Evolutionary conservation across 2,888 invertebrate genomes (phyloP).

Genomic region (Empis livida): DNA sequence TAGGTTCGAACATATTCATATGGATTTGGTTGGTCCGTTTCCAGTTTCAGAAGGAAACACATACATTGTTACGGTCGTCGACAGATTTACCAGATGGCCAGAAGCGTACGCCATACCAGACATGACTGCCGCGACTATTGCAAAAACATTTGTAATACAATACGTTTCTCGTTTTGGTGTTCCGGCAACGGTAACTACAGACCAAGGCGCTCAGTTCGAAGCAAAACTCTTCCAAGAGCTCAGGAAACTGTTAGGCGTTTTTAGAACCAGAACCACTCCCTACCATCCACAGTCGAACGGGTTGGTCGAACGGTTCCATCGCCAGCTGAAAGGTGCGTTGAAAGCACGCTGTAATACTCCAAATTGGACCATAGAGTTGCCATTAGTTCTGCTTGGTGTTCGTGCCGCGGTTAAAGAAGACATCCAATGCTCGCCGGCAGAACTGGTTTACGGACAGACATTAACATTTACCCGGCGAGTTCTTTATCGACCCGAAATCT

Average conservation of each 20-base stretch:
- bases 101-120: slow-evolving; percentile 15
- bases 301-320: slow-evolving; percentile 6
- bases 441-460: background rate
- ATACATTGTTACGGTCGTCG: slow-evolving; percentile 19
- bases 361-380: slow-evolving; percentile 7
- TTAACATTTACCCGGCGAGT: background rate
- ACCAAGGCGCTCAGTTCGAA: slow-evolving; percentile 10
- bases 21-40: slow-evolving; percentile 25
- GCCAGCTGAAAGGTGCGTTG: slow-evolving; percentile 4
- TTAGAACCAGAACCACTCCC: slow-evolving; percentile 1
- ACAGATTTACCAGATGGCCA: slow-evolving; percentile 17
- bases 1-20: slow-evolving; percentile 23
- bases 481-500: too few relatives aligned
- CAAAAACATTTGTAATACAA: slow-evolving; percentile 4
- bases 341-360: background rate
- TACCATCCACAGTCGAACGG: slow-evolving; percentile 7
- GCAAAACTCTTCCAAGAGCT: slow-evolving; percentile 4
- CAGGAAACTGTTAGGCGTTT: background rate
- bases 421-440: slow-evolving; percentile 5
- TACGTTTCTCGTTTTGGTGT: slow-evolving; percentile 11
- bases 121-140: slow-evolving; percentile 12
- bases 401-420: slow-evolving; percentile 6
- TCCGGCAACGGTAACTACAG: slow-evolving; percentile 9
- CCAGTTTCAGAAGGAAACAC: slow-evolving; percentile 15
- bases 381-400: slow-evolving; percentile 8